Evolutionary conservation across 2,797 vertebrate species (phyloP).

Genomic region (Loris lydekkerianus): DNA sequence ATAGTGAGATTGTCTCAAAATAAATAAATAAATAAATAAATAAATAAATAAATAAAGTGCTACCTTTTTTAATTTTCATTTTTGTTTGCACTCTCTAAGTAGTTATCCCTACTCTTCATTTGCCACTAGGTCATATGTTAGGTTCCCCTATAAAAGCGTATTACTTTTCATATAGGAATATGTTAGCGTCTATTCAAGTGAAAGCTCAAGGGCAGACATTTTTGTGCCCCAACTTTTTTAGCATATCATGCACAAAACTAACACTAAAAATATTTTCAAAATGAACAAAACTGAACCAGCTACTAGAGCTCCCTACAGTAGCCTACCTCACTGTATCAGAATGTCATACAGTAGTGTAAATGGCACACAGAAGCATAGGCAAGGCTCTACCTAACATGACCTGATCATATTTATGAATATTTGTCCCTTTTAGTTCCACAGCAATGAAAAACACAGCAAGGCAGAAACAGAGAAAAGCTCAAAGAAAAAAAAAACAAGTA

Average conservation of each 20-base stretch:
- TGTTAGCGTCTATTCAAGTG: background rate
- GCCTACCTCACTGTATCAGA: background rate
- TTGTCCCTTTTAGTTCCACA: slow-evolving; percentile 49
- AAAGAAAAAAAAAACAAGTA: slow-evolving; percentile 59
- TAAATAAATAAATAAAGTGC: background rate
- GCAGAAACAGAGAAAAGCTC: slow-evolving; percentile 42
- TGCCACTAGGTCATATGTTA: slow-evolving; percentile 10
- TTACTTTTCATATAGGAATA: slow-evolving; percentile 36
- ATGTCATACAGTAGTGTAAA: background rate
- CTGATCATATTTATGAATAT: background rate
- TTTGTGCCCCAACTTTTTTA: background rate
- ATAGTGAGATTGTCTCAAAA: too few relatives aligned
- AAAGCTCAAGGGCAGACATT: slow-evolving; percentile 28
- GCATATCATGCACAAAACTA: background rate
- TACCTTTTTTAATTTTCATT: slow-evolving; percentile 59
- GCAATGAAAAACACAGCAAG: slow-evolving; percentile 40
- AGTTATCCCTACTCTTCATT: slow-evolving; percentile 15
- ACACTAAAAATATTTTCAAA: slow-evolving; percentile 32
- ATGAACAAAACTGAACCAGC: background rate
- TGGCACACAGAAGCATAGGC: rapidly evolving
- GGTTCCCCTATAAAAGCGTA: background rate
- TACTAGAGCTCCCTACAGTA: background rate
- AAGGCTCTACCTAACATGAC: background rate
- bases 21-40: background rate
- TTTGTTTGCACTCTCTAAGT: slow-evolving; percentile 22